Conservation (phyloP, 2,797 vertebrate genomes). For the Catharus ustulatus region DNA sequence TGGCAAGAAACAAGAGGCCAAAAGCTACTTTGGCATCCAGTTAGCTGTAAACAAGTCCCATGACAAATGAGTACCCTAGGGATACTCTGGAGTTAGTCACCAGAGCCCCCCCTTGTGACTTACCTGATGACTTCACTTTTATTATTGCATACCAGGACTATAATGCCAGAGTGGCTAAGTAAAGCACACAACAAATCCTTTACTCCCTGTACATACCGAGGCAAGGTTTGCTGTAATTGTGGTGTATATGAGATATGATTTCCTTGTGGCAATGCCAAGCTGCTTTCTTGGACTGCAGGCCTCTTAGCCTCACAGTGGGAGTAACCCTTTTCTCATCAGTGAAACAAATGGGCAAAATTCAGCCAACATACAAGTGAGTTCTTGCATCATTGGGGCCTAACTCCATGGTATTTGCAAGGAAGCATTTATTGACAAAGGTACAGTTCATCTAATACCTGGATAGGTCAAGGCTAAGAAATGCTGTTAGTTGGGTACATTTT, state of each 20-base stretch:
- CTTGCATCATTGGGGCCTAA: rapidly evolving
- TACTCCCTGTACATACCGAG: rapidly evolving
- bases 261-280: not conserved
- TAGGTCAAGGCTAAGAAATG: not conserved
- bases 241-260: not conserved
- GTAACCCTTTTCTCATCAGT: not conserved
- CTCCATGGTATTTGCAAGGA: not conserved
- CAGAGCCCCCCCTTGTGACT: not conserved
- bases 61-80: not conserved
- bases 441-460: not conserved
- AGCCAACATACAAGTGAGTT: not conserved
- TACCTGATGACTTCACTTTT: not conserved
- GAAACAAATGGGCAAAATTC: not conserved
- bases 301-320: not conserved
- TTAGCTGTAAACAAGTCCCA: not conserved
- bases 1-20: not conserved
- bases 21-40: not conserved
- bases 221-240: not conserved
- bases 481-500: not conserved
- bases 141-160: not conserved
- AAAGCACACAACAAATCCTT: not conserved
- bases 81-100: not conserved
- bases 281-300: not conserved
- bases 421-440: not conserved
- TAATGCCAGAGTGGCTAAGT: not conserved